A percentile compares a stretch with the other conserved stretches of the same genome.
phyloP scores from a whole-genome alignment of 2,113 vertebrate species.

The Nesogale talazaci region DNA sequence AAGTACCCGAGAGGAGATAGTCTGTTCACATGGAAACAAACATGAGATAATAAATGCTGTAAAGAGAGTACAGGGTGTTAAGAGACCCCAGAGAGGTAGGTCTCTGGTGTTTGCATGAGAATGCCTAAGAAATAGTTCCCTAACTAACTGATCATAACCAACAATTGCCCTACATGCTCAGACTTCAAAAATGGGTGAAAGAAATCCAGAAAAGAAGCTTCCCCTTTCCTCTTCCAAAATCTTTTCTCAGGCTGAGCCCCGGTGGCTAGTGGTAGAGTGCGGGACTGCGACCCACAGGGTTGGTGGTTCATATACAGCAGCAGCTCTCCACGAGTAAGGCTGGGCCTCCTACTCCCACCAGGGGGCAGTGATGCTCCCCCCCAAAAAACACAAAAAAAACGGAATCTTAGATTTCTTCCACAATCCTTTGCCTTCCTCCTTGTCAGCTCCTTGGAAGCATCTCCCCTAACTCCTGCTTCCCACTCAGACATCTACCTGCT shows the following conservation, averaged over 20 bases:
- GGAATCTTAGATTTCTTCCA: too few relatives aligned
- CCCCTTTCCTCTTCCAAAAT: conserved; percentile 25
- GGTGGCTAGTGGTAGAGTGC: too few relatives aligned
- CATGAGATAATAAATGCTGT: conserved; percentile 19
- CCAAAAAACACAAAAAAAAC: too few relatives aligned
- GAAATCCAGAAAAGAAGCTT: not conserved
- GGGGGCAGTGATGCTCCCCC: too few relatives aligned
- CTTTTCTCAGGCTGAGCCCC: not conserved
- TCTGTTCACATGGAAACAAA: conserved; percentile 46
- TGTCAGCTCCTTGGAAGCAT: not conserved
- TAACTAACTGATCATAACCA: not conserved
- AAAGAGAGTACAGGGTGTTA: conserved; percentile 9
- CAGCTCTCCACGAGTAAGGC: too few relatives aligned
- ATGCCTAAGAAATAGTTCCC: conserved; percentile 27
- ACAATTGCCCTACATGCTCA: conserved; percentile 12
- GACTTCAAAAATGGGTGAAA: not conserved
- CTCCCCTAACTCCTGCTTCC: not conserved
- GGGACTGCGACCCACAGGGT: too few relatives aligned
- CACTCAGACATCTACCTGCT: not conserved
- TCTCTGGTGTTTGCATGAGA: conserved; percentile 22
- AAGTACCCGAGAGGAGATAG: conserved; percentile 18
- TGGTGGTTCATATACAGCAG: too few relatives aligned
- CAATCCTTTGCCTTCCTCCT: not conserved
- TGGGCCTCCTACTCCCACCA: too few relatives aligned
- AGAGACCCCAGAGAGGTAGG: not conserved